These are phyloP conservation scores for Diaperis boleti DNA, from an alignment of 2,888 invertebrate genomes.

Conservation along the genomic window DNA sequence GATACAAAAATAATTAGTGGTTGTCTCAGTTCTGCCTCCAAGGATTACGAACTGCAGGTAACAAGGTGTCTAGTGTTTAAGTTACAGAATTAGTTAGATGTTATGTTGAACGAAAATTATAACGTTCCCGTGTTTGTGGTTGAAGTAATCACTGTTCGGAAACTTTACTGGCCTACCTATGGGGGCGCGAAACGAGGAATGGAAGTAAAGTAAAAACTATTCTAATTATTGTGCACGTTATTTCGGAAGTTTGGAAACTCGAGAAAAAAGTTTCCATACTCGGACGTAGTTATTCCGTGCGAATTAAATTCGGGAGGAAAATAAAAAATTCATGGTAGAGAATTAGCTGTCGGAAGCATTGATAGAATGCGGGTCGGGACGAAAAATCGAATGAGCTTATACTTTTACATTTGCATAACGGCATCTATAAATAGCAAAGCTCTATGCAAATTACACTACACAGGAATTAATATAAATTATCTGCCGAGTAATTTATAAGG, in stretches of 20 bases:
- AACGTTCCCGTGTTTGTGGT: conserved; percentile 7
- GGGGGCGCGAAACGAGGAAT: not conserved
- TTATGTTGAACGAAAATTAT: conserved; percentile 22
- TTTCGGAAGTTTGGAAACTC: not conserved
- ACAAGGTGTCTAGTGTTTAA: conserved; percentile 18
- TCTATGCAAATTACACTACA: not conserved
- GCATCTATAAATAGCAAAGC: not conserved
- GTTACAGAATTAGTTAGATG: conserved; percentile 16
- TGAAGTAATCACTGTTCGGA: conserved; percentile 10
- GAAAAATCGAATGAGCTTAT: not conserved
- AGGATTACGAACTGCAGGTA: conserved; percentile 12
- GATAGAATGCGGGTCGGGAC: not conserved
- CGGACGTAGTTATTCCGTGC: not conserved
- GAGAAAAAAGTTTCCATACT: not conserved
- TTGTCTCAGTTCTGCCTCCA: conserved; percentile 9
- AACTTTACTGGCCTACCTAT: not conserved
- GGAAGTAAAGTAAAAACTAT: not conserved
- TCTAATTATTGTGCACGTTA: not conserved
- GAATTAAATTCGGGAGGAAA: not conserved
- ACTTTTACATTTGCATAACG: not conserved
- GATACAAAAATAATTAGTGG: conserved; percentile 33
- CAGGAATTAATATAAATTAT: not conserved
- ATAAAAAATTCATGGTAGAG: not conserved
- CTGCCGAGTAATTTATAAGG: not conserved
- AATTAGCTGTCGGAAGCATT: not conserved